Evolutionary conservation across 2,113 vertebrate species (phyloP), one percentile per base, ranked within the genome.

Genomic region (Meleagris gallopavo): DNA sequence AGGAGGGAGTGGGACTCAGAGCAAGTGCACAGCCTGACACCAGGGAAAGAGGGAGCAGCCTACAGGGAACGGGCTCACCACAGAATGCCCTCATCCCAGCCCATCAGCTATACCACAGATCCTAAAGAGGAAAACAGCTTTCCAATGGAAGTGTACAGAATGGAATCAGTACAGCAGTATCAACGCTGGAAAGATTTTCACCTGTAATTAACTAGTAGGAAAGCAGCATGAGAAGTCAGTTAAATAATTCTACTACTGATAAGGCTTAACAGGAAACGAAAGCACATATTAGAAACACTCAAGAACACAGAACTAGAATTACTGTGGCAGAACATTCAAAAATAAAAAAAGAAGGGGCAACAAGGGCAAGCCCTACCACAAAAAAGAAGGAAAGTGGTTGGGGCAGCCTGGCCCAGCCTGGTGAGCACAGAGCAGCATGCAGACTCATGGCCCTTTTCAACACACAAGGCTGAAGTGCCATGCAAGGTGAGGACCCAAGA

Each of bases 211-310:
- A 38, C 15, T 62, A 13, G 43, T 12, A 60, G 36, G 14, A 78
- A 87, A 73, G 62, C 54, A 65, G 32, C 48, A 24, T 0, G 0
- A 77, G 29, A 67, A 50, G 4, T 16, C 57, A 50, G 21, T 13
- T 82, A 0, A 40, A 61, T 27, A 45, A 12, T 45, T 61, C 34
- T 62, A 82, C 13, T 25, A 34, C 4, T 41, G n/a, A 3, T 82
- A 75, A 75, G 38, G 32, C 78, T 90, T 32, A 81, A 70, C 4
- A 36, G 50, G 36, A 90, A 91, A 24, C 67, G 13, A 57, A 93
- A 86, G 79, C 10, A 52, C 16, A 24, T 2, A 27, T 48, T 40
- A 13, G 14, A 27, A 1, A 2, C 21, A 62, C 34, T 71, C 14
- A 15, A 55, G 25, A 81, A 83, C 0, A 1, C 27, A 77, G 77